phyloP scores from a whole-genome alignment of 1,140 invertebrate species.

The Leucophenga varia region DNA sequence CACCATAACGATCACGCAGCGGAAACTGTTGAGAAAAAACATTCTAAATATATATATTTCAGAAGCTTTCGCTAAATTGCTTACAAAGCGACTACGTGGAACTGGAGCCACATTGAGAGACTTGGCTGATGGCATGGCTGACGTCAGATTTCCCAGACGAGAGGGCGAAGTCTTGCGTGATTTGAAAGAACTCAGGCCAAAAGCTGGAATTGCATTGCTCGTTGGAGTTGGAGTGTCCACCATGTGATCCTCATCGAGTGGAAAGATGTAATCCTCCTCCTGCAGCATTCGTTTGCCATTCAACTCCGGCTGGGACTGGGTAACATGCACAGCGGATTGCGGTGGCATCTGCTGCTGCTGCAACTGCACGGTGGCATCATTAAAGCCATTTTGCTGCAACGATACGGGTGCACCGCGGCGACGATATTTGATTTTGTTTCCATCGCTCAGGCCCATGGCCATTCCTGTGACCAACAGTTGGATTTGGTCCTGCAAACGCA shows the following conservation, averaged over 20 bases:
- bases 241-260: constrained; percentile 69
- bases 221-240: constrained; percentile 44
- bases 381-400: no score
- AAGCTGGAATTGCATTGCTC: constrained; percentile 34
- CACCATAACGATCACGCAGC: constrained; percentile 69
- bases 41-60: background rate
- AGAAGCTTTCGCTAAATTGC: no score
- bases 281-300: constrained; percentile 35
- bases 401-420: constrained; percentile 31
- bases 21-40: constrained; percentile 57
- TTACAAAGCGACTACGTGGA: constrained; percentile 32
- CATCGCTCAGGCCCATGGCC: constrained; percentile 70
- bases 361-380: constrained; percentile 17
- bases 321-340: constrained; percentile 1
- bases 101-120: no score
- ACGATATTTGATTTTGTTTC: constrained; percentile 57
- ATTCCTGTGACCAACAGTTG: constrained; percentile 78
- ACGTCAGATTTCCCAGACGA: constrained; percentile 22
- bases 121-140: no score
- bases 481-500: constrained; percentile 76
- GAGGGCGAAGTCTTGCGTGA: constrained; percentile 45
- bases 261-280: constrained; percentile 68
- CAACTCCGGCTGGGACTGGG: constrained; percentile 15
- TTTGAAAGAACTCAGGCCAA: constrained; percentile 48
- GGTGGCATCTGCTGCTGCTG: constrained; percentile 4